A percentile compares a stretch with the other conserved stretches of the same genome.
phyloP scores from a whole-genome alignment of 2,888 invertebrate genomes.

The Himalopsyche tibetana region DNA sequence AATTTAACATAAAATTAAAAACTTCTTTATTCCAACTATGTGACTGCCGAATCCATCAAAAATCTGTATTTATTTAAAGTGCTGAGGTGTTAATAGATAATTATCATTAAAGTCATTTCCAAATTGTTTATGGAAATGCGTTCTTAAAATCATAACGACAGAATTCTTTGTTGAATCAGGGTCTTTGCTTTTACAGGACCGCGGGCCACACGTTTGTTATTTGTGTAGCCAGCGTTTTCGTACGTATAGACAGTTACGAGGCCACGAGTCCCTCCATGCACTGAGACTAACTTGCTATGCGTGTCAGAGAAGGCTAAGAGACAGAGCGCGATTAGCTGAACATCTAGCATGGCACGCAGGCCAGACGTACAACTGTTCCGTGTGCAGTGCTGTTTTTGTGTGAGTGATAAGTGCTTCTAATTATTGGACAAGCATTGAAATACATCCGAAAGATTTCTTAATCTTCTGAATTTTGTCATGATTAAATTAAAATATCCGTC shows the following conservation, averaged over 20 bases:
- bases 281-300: conserved; percentile 54
- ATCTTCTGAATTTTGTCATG: no score
- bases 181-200: conserved; percentile 46
- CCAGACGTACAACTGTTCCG: conserved; percentile 52
- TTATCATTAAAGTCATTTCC: no score
- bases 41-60: no score
- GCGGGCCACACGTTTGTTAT: conserved; percentile 82
- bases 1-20: no score
- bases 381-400: conserved; percentile 55
- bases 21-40: no score
- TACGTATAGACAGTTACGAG: conserved; percentile 86
- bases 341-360: conserved; percentile 62
- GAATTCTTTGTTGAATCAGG: no score
- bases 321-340: conserved; percentile 58
- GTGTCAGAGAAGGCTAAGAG: conserved; percentile 54
- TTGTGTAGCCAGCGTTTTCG: conserved; percentile 86
- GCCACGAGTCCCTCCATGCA: conserved; percentile 73
- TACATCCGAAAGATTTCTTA: background rate
- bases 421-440: background rate
- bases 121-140: no score
- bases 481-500: no score
- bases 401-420: background rate
- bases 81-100: no score
- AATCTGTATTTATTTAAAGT: no score
- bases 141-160: no score